Evolutionary conservation across 2,113 vertebrate species (phyloP).

Genomic region (Onychostruthus taczanowskii): DNA sequence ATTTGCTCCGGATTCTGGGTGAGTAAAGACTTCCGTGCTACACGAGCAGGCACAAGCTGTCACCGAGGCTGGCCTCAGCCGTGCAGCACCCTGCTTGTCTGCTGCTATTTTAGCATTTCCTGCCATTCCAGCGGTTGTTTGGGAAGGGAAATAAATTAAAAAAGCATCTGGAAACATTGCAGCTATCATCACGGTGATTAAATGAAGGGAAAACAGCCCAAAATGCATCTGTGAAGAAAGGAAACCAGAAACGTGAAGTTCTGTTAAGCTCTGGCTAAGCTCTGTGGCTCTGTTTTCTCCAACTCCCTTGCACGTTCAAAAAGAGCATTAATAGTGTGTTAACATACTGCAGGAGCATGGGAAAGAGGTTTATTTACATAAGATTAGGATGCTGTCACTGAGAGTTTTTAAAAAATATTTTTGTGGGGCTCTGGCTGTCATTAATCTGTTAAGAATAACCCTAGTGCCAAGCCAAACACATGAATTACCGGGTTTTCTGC

Average conservation of each 20-base stretch:
- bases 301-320: accelerated
- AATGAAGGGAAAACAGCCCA: constrained; percentile 6
- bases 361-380: neutral
- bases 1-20: neutral
- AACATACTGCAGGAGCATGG: neutral
- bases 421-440: neutral
- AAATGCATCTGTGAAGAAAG: neutral
- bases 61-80: neutral
- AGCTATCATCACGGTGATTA: neutral
- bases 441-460: neutral
- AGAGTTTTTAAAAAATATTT: neutral
- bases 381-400: neutral
- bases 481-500: neutral
- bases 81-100: neutral
- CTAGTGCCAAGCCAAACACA: neutral
- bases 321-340: neutral
- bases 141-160: neutral
- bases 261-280: neutral
- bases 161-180: constrained; percentile 16
- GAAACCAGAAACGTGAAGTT: neutral
- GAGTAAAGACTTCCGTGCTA: neutral
- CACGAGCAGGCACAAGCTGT: neutral
- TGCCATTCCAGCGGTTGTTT: neutral
- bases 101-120: constrained; percentile 12
- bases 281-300: neutral